phyloP scores from a whole-genome alignment of 2,888 invertebrate species.

The Zootermopsis nevadensis region DNA sequence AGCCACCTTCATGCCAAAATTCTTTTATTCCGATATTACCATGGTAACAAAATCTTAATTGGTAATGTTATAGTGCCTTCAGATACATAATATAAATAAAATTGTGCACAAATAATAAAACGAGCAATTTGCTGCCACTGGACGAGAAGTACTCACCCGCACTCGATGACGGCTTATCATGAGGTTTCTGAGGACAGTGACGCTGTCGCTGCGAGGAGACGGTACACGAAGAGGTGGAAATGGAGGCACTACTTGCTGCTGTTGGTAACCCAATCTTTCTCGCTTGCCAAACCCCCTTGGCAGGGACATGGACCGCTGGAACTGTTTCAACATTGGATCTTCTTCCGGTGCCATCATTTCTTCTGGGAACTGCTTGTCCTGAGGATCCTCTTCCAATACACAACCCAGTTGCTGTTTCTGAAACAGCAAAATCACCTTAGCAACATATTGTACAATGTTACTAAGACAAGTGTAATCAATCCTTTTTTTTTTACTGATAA shows the following conservation, averaged over 20 bases:
- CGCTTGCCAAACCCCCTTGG: constrained; percentile 63
- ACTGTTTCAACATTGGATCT: constrained; percentile 59
- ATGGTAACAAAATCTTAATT: no score
- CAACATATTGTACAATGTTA: no score
- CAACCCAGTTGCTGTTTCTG: constrained; percentile 62
- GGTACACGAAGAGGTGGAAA: constrained; percentile 57
- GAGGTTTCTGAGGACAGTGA: constrained; percentile 61
- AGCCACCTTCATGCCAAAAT: no score
- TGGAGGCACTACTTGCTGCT: constrained; percentile 59
- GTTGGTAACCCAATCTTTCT: constrained; percentile 47
- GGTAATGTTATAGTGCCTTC: neutral
- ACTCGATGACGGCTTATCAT: constrained; percentile 61
- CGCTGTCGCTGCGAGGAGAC: constrained; percentile 61
- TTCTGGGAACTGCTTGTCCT: constrained; percentile 55
- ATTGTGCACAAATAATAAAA: no score
- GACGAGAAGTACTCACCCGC: constrained; percentile 57
- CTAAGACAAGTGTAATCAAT: no score
- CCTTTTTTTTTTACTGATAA: no score
- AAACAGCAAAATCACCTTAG: no score
- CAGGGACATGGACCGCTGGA: constrained; percentile 63
- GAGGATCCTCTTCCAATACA: constrained; percentile 62
- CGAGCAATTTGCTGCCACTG: no score
- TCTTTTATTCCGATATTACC: no score
- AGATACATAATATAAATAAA: neutral
- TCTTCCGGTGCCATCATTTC: constrained; percentile 55